Evolutionary conservation across 2,113 vertebrate species (phyloP), one percentile per base, ranked within the genome.

Genomic region (Gymnogyps californianus): DNA sequence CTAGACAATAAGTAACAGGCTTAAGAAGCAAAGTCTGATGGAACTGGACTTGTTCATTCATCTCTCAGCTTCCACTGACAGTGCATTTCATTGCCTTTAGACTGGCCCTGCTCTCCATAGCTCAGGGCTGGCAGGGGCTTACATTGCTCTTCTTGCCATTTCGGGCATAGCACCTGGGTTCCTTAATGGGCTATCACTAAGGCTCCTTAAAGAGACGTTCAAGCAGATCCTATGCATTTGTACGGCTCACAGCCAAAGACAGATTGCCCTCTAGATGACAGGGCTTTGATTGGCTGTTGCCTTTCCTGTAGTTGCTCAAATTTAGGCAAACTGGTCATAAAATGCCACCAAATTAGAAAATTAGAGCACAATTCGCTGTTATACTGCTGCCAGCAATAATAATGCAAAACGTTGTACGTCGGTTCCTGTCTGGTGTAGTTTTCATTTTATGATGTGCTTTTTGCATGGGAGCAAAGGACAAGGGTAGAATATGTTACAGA

Each of bases 1-100:
- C 71, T 66, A 34, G n/a, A 51, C 46, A 67, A 42, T 81, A 90
- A 87, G n/a, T 67, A 75, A 61, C 36, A 87, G 29, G 38, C 38
- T 92, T 94, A 81, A 88, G 93, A 90, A 95, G 55, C n/a, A 55
- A 94, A 83, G 42, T 49, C 40, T 80, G 46, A 80, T 83, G 59
- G 62, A 93, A 77, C 13, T 74, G 25, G 36, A 55, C 62, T 94
- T 85, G 36, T 83, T 91, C 90, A 74, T 86, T 77, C 55, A 70
- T 11, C 34, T 32, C 38, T 51, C 38, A 51, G 31, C 79, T 90
- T 76, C n/a, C 44, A 61, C 58, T 90, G 72, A 51, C 28, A 65
- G 13, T 54, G 61, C 26, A 21, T 38, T 85, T 94, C 66, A 66
- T 70, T 85, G 71, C 75, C 32, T 69, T 85, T 61, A 24, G 62